Evolutionary conservation across 2,888 invertebrate species (phyloP), one percentile per base, ranked within the genome.

Genomic region (Philereme vetulata): DNA sequence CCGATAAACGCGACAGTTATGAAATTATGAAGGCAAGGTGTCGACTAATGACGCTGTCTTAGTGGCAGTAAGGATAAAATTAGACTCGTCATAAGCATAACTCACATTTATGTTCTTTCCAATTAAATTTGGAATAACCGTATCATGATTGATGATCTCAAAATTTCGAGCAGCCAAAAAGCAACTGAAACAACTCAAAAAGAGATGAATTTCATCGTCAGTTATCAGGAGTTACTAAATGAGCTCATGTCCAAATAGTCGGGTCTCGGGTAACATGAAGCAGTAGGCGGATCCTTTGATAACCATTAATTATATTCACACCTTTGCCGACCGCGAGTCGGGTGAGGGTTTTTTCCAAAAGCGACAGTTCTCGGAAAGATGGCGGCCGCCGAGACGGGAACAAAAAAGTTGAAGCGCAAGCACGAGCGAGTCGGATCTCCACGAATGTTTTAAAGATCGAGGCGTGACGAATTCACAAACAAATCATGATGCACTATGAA

Each of bases 271-370:
- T 66, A 68, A 71, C 62, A 65, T 74, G 77, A 68, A 68, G 76
- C 64, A 67, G 78, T 67, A 77, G 82, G 82, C 85, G 85, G 85
- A 63, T 70, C 80, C 80, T 88, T 90, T 90, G 88, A 89, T 85
- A 80, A 79, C 82, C 85, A 90, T 91, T 86, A 87, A 90, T 91
- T 90, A 89, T 82, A 87, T 90, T 91, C 88, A 91, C 91, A 90
- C 91, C 90, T 90, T 78, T 70, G 82, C 74, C 76, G 80, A 78
- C 80, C 78, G 75, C 78, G 69, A 76, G 74, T 74, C 70, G 71
- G 73, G 70, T 70, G 67, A 70, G 71, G 72, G 65, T 72, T 74
- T 84, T 82, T 81, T 72, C 65, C 61, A 68, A 74, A 74, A 72
- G 78, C 77, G 85, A 83, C 85, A 82, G 72, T 90, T 90, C 90